Evolutionary conservation across 1,140 invertebrate genomes (phyloP), one percentile per base, ranked within the genome.

Genomic region (Atta cephalotes): DNA sequence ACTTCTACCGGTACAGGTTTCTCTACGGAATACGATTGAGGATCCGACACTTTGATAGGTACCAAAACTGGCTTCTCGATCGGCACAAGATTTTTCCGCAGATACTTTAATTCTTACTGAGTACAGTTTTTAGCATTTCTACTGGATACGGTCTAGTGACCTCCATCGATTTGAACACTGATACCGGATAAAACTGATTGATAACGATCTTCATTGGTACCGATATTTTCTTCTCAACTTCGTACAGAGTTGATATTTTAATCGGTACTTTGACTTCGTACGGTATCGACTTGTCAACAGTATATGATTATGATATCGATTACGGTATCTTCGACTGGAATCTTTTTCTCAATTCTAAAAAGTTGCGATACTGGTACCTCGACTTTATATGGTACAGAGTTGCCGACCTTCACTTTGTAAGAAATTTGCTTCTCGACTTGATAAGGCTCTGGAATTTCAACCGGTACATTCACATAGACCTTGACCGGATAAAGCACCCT

Each of bases 371-470:
- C 95, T 31, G 94, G 95, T 7, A 97, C 96, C 93, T 97, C 96
- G 25, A 97, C 96, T 49, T 74, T 90, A 58, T 90, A 90, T 35
- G 96, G 96, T 85, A 96, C 96, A 31, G 96, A 96, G 2, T 97
- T 93, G 87, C 96, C 96, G 89, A 97, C 97, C 91, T 97, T 96
- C 39, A 97, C 97, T 53, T 96, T 96, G 93, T 96, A 97, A n/a
- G 97, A 97, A 87, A 97, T 96, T 68, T 96, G 93, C 82, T 95
- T 95, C 95, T 95, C 95, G 0, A 96, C 92, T 7, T 96, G 96
- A 91, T 96, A 96, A n/a, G 96, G 96, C n/a, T 97, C 96, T 94
- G 76, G 96, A 96, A 56, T 97, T 1, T 90, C 82, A 5, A 91
- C 89, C 4, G 89, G 89, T 28, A 89, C 89, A 35, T 91, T 89